Percentiles rank a stretch among this genome's conserved stretches.
These are phyloP conservation scores for Tenthredo amoena DNA, from an alignment of 2,888 invertebrate species.

Conservation along the genomic window DNA sequence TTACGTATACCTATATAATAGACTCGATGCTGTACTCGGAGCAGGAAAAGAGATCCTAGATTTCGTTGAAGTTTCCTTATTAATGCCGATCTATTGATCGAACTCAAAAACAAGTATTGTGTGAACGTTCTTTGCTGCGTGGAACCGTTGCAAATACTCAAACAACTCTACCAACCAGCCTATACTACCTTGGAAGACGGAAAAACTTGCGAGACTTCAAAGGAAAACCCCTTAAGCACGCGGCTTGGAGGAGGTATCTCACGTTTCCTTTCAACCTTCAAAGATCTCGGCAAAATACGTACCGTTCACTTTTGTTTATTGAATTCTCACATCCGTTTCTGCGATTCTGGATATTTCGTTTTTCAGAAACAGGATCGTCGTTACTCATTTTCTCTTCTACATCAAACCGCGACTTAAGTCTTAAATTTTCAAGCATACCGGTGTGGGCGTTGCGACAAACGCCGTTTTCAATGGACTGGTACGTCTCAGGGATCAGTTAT, in stretches of 20 bases:
- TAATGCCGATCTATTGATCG: conserved; percentile 13
- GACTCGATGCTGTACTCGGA: not conserved
- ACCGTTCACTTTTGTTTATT: conserved; percentile 28
- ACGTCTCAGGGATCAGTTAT: not conserved
- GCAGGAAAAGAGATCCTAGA: not conserved
- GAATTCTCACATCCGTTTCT: conserved; percentile 29
- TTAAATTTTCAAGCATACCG: not conserved
- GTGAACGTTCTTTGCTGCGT: conserved; percentile 5
- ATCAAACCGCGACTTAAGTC: not conserved
- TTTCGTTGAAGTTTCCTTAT: not conserved
- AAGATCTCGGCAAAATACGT: conserved; percentile 14
- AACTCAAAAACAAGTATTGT: not conserved
- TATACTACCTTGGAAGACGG: not conserved
- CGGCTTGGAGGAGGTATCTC: conserved; percentile 16
- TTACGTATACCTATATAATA: not conserved
- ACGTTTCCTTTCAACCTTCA: conserved; percentile 31
- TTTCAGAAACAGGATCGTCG: not conserved
- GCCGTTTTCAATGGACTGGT: not conserved
- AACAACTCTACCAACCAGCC: not conserved
- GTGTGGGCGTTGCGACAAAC: not conserved
- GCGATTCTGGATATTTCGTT: not conserved
- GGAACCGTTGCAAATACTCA: conserved; percentile 23
- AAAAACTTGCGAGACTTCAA: conserved; percentile 37
- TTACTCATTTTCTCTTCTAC: not conserved
- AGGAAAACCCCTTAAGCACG: not conserved